phyloP scores from a whole-genome alignment of 2,797 vertebrate genomes.

The Aeoliscus strigatus region DNA sequence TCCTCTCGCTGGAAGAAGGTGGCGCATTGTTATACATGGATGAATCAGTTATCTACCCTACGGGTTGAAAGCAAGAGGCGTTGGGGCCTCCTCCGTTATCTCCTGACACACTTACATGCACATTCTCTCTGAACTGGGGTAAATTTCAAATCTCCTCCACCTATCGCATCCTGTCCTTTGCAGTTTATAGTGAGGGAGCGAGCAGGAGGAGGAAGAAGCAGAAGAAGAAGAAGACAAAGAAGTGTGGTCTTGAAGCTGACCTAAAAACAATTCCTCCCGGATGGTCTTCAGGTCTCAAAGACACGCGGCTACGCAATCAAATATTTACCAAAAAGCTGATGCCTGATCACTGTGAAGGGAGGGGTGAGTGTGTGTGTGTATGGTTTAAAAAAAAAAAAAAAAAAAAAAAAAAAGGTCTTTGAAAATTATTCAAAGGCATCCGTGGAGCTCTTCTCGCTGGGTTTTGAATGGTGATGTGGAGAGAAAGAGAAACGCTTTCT shows the following conservation, averaged over 20 bases:
- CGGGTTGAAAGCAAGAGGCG: conserved; percentile 31
- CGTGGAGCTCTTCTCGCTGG: conserved; percentile 20
- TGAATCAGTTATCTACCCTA: conserved; percentile 43
- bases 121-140: conserved; percentile 52
- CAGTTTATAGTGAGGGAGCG: conserved; percentile 20
- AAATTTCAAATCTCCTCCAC: conserved; percentile 58
- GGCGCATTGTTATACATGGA: conserved; percentile 56
- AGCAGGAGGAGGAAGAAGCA: conserved; percentile 6
- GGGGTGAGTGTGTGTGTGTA: not conserved
- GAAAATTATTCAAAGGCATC: conserved; percentile 59
- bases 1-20: conserved; percentile 40
- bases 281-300: conserved; percentile 45
- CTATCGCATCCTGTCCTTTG: conserved; percentile 49
- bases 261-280: conserved; percentile 68
- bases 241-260: conserved; percentile 45
- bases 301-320: conserved; percentile 57
- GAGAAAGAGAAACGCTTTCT: conserved; percentile 47
- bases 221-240: conserved; percentile 15
- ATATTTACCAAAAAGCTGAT: conserved; percentile 67
- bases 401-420: conserved; percentile 48
- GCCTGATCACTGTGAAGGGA: conserved; percentile 32
- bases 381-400: not conserved
- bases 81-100: conserved; percentile 37
- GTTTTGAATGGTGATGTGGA: conserved; percentile 36
- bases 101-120: conserved; percentile 51